phyloP scores from a whole-genome alignment of 1,140 invertebrate species.

The Apis cerana region DNA sequence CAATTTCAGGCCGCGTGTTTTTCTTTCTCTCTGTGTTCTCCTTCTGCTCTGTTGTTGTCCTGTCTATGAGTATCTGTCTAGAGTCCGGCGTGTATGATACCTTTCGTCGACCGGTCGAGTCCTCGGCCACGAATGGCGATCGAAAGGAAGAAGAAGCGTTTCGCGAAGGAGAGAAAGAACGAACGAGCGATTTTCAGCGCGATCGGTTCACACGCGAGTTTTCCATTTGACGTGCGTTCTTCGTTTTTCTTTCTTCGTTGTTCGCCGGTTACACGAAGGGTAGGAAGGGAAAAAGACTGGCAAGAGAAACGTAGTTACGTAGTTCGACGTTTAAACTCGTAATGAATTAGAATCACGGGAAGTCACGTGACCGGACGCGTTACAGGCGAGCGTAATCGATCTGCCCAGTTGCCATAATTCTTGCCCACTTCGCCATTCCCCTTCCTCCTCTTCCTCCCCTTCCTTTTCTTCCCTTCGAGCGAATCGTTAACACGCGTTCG shows the following conservation, averaged over 20 bases:
- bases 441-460: too few species aligned
- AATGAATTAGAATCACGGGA: conserved; percentile 26
- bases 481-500: neutral
- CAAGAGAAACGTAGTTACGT: neutral
- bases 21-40: conserved; percentile 18
- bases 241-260: neutral
- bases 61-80: too few species aligned
- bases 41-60: neutral
- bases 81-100: neutral
- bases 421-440: neutral
- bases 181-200: too few species aligned
- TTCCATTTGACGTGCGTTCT: neutral
- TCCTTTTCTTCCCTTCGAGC: too few species aligned
- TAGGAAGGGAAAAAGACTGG: too few species aligned
- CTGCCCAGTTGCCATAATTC: conserved; percentile 13
- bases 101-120: neutral
- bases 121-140: neutral
- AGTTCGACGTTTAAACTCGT: neutral
- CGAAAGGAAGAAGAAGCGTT: too few species aligned
- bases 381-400: conserved; percentile 7
- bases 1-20: conserved; percentile 47
- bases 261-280: neutral
- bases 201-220: too few species aligned
- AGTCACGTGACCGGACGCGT: conserved; percentile 29
- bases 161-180: neutral